Conservation (phyloP, 2,888 invertebrate genomes). For the Leptodirus hochenwartii region DNA sequence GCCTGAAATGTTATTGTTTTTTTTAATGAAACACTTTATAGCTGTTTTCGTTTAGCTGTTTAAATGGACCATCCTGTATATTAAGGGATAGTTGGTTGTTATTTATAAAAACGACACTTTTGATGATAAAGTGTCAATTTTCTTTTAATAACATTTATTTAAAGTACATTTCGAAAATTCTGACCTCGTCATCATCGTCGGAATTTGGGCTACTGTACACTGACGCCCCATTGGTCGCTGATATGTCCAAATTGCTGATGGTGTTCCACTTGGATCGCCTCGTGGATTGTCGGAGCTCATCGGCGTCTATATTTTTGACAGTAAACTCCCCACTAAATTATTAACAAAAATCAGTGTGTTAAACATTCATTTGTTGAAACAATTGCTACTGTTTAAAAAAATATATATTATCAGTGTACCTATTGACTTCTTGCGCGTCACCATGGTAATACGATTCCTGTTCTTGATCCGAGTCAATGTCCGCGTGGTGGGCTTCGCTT, state of each 20-base stretch:
- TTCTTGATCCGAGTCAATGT: constrained; percentile 69
- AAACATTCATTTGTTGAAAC: no score
- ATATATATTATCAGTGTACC: no score
- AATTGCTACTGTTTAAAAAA: no score
- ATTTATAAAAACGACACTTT: no score
- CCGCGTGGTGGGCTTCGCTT: constrained; percentile 71
- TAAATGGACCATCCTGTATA: no score
- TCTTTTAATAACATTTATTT: neutral
- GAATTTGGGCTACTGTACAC: constrained; percentile 44
- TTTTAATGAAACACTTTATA: neutral
- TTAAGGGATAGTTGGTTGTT: no score
- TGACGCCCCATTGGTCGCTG: constrained; percentile 20
- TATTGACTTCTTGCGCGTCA: constrained; percentile 21
- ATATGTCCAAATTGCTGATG: no score
- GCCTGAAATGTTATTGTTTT: constrained; percentile 25
- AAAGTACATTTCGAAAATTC: constrained; percentile 2
- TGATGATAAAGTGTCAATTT: constrained; percentile 3
- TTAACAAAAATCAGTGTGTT: no score
- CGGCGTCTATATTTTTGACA: constrained; percentile 76
- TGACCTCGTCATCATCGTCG: constrained; percentile 48
- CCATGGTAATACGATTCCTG: constrained; percentile 27
- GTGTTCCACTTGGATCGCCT: constrained; percentile 45
- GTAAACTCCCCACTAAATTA: constrained; percentile 62
- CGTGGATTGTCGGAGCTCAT: constrained; percentile 60
- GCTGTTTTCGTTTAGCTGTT: no score